phyloP scores from a whole-genome alignment of 1,140 invertebrate species.

The Lycorma delicatula region DNA sequence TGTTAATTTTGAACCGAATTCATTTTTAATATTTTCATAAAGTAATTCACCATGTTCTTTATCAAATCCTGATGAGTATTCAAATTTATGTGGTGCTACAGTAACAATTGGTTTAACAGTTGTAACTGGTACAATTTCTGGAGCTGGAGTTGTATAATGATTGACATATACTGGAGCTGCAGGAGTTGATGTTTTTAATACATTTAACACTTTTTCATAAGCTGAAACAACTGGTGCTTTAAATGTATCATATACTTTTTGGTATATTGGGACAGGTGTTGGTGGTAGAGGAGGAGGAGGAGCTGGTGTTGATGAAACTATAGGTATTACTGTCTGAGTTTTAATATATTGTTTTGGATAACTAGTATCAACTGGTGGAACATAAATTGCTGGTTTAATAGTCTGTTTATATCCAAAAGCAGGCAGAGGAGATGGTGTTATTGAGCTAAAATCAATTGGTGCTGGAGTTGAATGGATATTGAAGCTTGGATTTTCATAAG shows the following conservation, averaged over 20 bases:
- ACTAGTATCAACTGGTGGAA: not conserved
- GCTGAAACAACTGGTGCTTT: constrained; percentile 14
- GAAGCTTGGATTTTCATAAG: constrained; percentile 5
- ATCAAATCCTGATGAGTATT: not conserved
- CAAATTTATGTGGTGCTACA: not conserved
- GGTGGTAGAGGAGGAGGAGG: not conserved
- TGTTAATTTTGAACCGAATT: constrained; percentile 20
- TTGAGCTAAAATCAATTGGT: not conserved
- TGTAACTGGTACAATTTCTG: not conserved
- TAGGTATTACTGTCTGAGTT: not conserved
- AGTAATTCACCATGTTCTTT: constrained; percentile 1
- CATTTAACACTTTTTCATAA: constrained; percentile 15
- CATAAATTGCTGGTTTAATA: not conserved
- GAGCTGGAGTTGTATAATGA: constrained; percentile 8
- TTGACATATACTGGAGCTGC: constrained; percentile 12
- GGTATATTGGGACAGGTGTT: constrained; percentile 9
- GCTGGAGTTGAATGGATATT: constrained; percentile 1
- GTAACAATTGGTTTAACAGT: constrained; percentile 8
- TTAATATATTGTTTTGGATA: not conserved
- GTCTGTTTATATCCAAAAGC: not conserved
- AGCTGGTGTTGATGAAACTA: too few species aligned
- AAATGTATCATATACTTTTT: constrained; percentile 6
- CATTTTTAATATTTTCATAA: constrained; percentile 18
- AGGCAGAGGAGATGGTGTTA: not conserved
- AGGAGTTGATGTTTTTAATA: constrained; percentile 10